These are phyloP conservation scores for Trogon melanurus DNA, from an alignment of 2,113 vertebrate species.

Conservation along the genomic window DNA sequence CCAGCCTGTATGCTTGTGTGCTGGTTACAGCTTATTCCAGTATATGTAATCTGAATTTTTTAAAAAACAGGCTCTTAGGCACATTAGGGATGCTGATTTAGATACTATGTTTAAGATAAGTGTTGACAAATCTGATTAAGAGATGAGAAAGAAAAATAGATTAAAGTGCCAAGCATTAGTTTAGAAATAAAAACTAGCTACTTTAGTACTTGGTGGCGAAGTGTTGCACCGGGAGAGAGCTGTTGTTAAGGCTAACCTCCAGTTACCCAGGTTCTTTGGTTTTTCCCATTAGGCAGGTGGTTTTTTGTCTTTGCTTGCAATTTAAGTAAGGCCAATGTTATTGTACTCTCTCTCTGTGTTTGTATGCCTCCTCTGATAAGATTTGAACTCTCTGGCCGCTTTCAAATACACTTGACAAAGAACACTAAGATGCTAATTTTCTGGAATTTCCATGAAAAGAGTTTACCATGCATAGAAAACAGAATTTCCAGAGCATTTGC, in stretches of 20 bases:
- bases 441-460: not conserved
- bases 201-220: not conserved
- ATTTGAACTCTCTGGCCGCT: not conserved
- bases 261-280: not conserved
- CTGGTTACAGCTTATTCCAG: not conserved
- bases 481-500: not conserved
- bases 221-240: not conserved
- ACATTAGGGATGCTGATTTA: not conserved
- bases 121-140: not conserved
- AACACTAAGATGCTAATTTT: not conserved
- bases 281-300: not conserved
- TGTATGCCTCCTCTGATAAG: not conserved
- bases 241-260: not conserved
- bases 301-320: not conserved
- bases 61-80: accelerated
- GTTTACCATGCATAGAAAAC: not conserved
- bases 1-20: not conserved
- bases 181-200: not conserved
- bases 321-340: not conserved
- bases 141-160: not conserved
- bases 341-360: not conserved
- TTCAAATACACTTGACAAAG: not conserved
- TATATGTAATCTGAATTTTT: not conserved
- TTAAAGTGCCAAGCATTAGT: not conserved
- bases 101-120: not conserved